phyloP scores from a whole-genome alignment of 2,888 invertebrate species.

The Catocala nupta region DNA sequence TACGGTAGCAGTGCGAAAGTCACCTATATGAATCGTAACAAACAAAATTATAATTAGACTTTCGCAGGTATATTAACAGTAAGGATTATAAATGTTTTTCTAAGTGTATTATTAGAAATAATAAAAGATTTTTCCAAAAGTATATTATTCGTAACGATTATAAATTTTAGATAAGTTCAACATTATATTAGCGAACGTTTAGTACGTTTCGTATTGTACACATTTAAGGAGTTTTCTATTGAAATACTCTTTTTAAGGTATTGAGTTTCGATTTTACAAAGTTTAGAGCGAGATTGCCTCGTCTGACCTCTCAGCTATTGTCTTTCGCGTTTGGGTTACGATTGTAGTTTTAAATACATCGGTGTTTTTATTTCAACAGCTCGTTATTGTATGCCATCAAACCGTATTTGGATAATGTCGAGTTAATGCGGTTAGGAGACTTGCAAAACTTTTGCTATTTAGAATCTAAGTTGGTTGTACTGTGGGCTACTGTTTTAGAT shows the following conservation, averaged over 20 bases:
- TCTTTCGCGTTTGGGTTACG: slow-evolving; percentile 25
- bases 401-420: neutral
- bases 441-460: neutral
- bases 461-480: no score
- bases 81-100: no score
- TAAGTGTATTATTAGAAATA: no score
- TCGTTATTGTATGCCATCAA: neutral
- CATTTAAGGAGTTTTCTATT: slow-evolving; percentile 16
- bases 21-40: no score
- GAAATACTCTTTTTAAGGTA: slow-evolving; percentile 19
- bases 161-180: no score
- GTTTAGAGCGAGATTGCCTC: slow-evolving; percentile 21
- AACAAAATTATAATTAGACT: no score
- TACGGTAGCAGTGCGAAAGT: no score
- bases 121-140: no score
- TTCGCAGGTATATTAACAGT: no score
- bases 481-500: no score
- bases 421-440: neutral
- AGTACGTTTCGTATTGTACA: neutral
- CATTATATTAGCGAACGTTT: neutral
- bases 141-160: no score
- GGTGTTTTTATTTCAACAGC: slow-evolving; percentile 34
- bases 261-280: slow-evolving; percentile 26
- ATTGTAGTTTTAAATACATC: slow-evolving; percentile 33
- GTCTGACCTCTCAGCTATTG: slow-evolving; percentile 34